These are phyloP conservation scores for Pammene fasciana DNA, from an alignment of 2,888 invertebrate species.

Conservation along the genomic window DNA sequence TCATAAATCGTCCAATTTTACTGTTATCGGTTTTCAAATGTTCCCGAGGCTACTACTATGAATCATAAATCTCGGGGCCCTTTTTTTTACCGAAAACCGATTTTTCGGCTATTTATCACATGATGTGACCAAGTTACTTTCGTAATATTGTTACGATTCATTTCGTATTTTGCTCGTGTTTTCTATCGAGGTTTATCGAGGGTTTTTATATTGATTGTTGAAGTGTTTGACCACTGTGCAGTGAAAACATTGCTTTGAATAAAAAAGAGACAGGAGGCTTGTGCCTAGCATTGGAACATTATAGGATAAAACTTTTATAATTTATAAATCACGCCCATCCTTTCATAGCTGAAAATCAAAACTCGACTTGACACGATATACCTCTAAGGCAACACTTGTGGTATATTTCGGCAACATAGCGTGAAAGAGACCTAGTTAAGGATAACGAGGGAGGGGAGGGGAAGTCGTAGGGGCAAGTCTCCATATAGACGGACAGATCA, in stretches of 20 bases:
- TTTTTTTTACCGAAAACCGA: constrained; percentile 48
- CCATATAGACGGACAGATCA: too few species aligned
- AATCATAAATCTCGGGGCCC: constrained; percentile 51
- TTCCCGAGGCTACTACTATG: constrained; percentile 46
- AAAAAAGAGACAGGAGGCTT: not conserved
- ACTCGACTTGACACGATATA: too few species aligned
- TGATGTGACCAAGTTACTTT: constrained; percentile 38
- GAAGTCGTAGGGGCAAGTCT: too few species aligned
- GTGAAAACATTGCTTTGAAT: not conserved
- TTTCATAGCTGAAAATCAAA: too few species aligned
- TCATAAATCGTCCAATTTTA: constrained; percentile 57
- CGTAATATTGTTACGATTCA: constrained; percentile 28
- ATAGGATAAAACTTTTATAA: too few species aligned
- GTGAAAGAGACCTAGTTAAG: too few species aligned
- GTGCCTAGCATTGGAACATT: too few species aligned
- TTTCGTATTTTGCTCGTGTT: constrained; percentile 12
- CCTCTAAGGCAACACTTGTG: too few species aligned
- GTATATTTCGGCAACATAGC: too few species aligned
- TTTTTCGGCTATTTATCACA: constrained; percentile 42
- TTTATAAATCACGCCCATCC: too few species aligned
- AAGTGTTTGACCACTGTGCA: not conserved
- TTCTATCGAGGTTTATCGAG: constrained; percentile 8
- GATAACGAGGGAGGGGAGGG: too few species aligned
- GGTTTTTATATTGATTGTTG: not conserved
- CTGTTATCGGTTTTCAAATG: constrained; percentile 53